These are phyloP conservation scores for Botrylloides violaceus DNA, from an alignment of 23 tunicate species.

Conservation along the genomic window DNA sequence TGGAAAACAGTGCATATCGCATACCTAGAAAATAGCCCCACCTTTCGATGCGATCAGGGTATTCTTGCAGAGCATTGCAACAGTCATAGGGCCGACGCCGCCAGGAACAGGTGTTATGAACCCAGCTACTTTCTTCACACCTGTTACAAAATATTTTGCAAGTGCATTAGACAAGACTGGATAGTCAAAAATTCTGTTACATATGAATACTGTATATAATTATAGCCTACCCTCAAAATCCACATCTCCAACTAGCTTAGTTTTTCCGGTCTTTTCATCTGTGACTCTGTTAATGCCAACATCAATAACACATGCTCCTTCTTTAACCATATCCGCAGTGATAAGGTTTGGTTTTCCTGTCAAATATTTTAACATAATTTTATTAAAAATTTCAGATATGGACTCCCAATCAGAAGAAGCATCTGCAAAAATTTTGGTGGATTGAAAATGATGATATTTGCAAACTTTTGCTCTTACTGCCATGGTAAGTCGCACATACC, in stretches of 20 bases:
- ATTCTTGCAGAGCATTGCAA: conserved; percentile 85
- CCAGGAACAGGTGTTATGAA: conserved; percentile 98
- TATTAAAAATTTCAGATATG: too few species aligned
- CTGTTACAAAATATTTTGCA: too few species aligned
- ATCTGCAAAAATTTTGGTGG: too few species aligned
- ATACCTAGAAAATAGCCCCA: conserved; percentile 6
- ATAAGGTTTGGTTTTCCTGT: conserved; percentile 69
- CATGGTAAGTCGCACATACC: too few species aligned
- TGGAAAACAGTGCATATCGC: neutral
- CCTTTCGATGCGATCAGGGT: conserved; percentile 73
- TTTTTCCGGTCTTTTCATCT: conserved; percentile 49
- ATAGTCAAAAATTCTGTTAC: too few species aligned
- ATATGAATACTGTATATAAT: too few species aligned
- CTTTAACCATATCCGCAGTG: conserved; percentile 92
- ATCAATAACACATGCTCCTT: conserved; percentile 89
- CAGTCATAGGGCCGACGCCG: conserved; percentile 98
- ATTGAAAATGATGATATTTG: too few species aligned
- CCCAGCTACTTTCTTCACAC: conserved; percentile 86
- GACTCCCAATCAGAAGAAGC: too few species aligned
- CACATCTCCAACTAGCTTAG: conserved; percentile 91
- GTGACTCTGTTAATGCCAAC: conserved; percentile 84
- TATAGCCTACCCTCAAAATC: conserved; percentile 80
- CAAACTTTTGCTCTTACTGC: too few species aligned
- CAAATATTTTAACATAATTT: neutral
- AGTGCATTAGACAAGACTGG: too few species aligned